Evolutionary conservation across 2,797 vertebrate genomes (phyloP).

Genomic region (Cirrhinus mrigala): DNA sequence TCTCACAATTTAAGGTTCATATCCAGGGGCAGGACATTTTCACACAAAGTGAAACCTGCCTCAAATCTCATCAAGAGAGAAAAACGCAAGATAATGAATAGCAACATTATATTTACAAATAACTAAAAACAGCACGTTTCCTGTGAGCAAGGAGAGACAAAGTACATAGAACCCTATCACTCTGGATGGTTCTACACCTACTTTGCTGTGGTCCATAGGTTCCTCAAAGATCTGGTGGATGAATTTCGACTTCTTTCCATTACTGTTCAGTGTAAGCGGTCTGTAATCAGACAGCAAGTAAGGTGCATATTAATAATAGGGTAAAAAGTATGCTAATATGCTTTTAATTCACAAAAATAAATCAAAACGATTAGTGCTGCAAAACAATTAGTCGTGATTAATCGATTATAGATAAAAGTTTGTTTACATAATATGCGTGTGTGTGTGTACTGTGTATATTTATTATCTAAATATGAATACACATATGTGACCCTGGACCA

Average conservation of each 20-base stretch:
- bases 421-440: too few species aligned
- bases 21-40: slow-evolving; percentile 27
- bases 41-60: slow-evolving; percentile 35
- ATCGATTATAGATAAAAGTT: too few species aligned
- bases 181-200: slow-evolving; percentile 55
- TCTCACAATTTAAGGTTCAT: slow-evolving; percentile 32
- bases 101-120: background rate
- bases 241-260: slow-evolving; percentile 90
- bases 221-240: slow-evolving; percentile 93
- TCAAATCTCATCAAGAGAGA: slow-evolving; percentile 49
- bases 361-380: background rate
- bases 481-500: too few species aligned
- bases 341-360: background rate
- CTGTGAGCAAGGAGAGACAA: background rate
- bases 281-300: background rate
- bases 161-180: background rate
- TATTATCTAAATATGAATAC: too few species aligned
- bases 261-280: slow-evolving; percentile 76
- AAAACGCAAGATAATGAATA: slow-evolving; percentile 23
- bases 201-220: slow-evolving; percentile 75
- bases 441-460: too few species aligned
- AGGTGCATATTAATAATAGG: background rate
- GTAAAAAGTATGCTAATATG: background rate
- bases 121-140: background rate
- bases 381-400: too few species aligned